Conservation (phyloP, 2,888 invertebrate species). For the Rotaria socialis region DNA sequence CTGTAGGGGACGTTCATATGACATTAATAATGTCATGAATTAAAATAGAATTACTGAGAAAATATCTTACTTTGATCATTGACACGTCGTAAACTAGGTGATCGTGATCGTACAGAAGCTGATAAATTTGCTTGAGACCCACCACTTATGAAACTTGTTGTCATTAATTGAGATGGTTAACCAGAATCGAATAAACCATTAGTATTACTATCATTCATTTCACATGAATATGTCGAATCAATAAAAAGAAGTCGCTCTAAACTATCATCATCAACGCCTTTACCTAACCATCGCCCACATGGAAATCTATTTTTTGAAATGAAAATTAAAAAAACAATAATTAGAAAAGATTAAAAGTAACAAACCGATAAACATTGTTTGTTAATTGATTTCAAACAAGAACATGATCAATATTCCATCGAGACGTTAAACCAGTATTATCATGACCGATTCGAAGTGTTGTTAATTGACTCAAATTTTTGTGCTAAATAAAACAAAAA, state of each 20-base stretch:
- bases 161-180: slow-evolving; percentile 34
- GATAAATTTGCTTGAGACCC: not conserved
- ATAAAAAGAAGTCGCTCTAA: slow-evolving; percentile 91
- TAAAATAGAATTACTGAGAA: too few relatives aligned
- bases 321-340: not conserved
- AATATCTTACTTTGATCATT: slow-evolving; percentile 14
- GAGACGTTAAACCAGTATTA: slow-evolving; percentile 81
- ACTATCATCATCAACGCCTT: slow-evolving; percentile 93
- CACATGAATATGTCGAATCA: slow-evolving; percentile 78
- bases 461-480: slow-evolving; percentile 88
- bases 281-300: slow-evolving; percentile 91
- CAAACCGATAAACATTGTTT: slow-evolving; percentile 84
- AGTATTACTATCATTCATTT: slow-evolving; percentile 51
- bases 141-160: slow-evolving; percentile 56
- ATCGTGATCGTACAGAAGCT: not conserved
- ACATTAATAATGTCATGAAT: not conserved
- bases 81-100: not conserved
- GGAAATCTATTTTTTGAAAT: slow-evolving; percentile 70
- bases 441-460: slow-evolving; percentile 93
- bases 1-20: not conserved
- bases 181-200: not conserved
- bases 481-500: slow-evolving; percentile 68
- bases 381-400: slow-evolving; percentile 92
- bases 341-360: slow-evolving; percentile 4
- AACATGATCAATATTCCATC: slow-evolving; percentile 92